Percentiles rank a stretch among this genome's conserved stretches.
Evolutionary conservation across 2,797 vertebrate species (phyloP).

Genomic region (Fringilla coelebs): DNA sequence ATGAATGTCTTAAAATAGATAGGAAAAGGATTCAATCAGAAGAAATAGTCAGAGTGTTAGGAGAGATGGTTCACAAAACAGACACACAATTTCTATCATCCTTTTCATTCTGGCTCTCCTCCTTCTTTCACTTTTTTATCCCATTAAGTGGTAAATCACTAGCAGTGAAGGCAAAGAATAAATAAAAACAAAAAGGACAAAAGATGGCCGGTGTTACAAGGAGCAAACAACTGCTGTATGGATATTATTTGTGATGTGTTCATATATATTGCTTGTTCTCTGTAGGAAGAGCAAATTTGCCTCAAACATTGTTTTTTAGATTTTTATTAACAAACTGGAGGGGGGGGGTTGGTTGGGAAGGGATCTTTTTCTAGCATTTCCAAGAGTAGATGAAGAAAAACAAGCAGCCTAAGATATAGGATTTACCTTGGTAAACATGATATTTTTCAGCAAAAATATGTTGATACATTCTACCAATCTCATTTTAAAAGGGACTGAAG

Average conservation of each 20-base stretch:
- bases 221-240: background rate
- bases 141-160: background rate
- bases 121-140: background rate
- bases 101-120: background rate
- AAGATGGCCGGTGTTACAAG: background rate
- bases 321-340: background rate
- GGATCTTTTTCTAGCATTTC: background rate
- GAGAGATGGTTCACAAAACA: background rate
- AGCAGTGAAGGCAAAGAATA: background rate
- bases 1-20: background rate
- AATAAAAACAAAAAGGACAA: background rate
- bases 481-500: background rate
- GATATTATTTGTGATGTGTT: background rate
- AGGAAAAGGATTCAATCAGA: background rate
- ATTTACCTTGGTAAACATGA: background rate
- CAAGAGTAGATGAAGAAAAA: background rate
- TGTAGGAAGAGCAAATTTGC: background rate
- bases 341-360: rapidly evolving
- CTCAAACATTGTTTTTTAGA: background rate
- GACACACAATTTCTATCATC: background rate
- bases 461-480: background rate
- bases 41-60: background rate
- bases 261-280: background rate
- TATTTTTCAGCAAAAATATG: background rate
- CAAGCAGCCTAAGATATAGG: background rate